Percentiles rank a stretch among this genome's conserved stretches.
Conservation (phyloP, 2,113 vertebrate species). For the Chauna torquata region DNA sequence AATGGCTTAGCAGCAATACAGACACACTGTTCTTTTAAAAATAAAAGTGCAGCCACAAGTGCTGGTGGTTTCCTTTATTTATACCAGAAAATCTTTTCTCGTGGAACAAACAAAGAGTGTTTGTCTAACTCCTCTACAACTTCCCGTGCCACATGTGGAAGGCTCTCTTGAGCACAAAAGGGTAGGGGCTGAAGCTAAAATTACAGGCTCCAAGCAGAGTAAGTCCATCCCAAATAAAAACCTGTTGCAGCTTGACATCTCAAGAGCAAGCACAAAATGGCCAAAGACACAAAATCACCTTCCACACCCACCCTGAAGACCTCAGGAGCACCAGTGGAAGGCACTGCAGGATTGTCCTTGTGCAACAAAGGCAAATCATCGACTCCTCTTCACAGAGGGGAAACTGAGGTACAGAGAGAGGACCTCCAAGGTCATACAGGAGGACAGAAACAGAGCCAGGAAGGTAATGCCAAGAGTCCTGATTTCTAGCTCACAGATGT, state of each 20-base stretch:
- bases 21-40: constrained; percentile 34
- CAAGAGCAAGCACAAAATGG: background rate
- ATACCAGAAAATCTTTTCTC: constrained; percentile 69
- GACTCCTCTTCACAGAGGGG: background rate
- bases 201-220: background rate
- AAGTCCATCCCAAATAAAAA: constrained; percentile 8
- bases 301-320: background rate
- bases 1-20: constrained; percentile 16
- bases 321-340: background rate
- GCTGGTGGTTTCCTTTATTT: constrained; percentile 69
- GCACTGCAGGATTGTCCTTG: background rate
- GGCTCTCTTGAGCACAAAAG: background rate
- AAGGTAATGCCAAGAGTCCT: background rate
- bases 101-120: constrained; percentile 71
- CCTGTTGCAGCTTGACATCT: background rate
- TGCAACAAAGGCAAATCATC: background rate
- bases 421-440: background rate
- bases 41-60: constrained; percentile 41
- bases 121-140: constrained; percentile 70
- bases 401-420: background rate
- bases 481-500: background rate
- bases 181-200: constrained; percentile 22
- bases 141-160: constrained; percentile 44
- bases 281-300: background rate
- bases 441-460: background rate